Evolutionary conservation across 2,888 invertebrate genomes (phyloP).

Genomic region (Nomada ruficornis): DNA sequence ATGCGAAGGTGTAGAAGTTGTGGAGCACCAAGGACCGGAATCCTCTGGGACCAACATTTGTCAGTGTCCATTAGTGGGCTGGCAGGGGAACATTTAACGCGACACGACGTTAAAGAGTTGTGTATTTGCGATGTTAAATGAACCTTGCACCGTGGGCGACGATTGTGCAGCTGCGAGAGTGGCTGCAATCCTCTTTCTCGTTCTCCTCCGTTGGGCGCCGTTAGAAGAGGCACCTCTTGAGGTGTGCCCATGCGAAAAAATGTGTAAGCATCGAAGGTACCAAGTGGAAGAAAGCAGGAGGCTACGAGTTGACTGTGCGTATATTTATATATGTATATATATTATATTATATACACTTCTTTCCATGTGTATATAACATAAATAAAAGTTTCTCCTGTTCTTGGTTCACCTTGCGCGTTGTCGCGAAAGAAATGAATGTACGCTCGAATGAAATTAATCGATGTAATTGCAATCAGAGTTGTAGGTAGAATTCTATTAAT

Average conservation of each 20-base stretch:
- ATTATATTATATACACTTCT: slow-evolving; percentile 6
- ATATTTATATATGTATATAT: not conserved
- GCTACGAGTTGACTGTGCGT: slow-evolving; percentile 53
- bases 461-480: too few relatives aligned
- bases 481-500: too few relatives aligned
- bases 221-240: slow-evolving; percentile 70
- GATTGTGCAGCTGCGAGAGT: slow-evolving; percentile 78
- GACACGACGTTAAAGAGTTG: slow-evolving; percentile 80
- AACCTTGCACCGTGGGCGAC: slow-evolving; percentile 76
- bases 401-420: slow-evolving; percentile 27
- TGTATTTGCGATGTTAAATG: slow-evolving; percentile 81
- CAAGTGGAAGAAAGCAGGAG: slow-evolving; percentile 51
- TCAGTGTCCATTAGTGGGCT: slow-evolving; percentile 73
- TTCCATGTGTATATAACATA: slow-evolving; percentile 50
- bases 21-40: slow-evolving; percentile 30
- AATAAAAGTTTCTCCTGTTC: slow-evolving; percentile 67
- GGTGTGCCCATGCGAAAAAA: slow-evolving; percentile 78
- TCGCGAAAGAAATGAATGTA: not conserved
- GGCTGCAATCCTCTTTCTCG: not conserved
- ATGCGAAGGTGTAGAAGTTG: slow-evolving; percentile 47
- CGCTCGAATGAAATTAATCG: slow-evolving; percentile 19
- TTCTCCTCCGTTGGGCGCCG: slow-evolving; percentile 44
- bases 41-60: slow-evolving; percentile 66
- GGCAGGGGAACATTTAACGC: slow-evolving; percentile 73
- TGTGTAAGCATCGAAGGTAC: slow-evolving; percentile 60